Percentiles rank a stretch among this genome's conserved stretches.
phyloP scores from a whole-genome alignment of 2,113 vertebrate species.

The Xyliphius kryptos region DNA sequence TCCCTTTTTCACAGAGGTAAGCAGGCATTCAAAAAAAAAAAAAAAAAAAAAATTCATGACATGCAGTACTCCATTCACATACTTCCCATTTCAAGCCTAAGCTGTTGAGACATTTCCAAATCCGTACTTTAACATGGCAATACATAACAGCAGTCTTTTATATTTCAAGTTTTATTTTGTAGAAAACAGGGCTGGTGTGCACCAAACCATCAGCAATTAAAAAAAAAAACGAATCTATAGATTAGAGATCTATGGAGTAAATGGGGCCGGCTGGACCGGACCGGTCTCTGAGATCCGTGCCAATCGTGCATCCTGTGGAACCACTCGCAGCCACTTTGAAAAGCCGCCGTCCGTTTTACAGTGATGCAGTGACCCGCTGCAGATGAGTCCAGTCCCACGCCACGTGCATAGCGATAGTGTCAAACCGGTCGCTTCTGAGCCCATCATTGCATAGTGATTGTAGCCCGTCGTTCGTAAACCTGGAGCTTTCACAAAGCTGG shows the following conservation, averaged over 20 bases:
- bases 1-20: conserved; percentile 46
- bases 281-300: no score
- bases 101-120: no score
- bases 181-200: no score
- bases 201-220: no score
- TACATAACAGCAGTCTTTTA: background rate
- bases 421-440: conserved; percentile 46
- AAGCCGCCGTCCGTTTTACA: background rate
- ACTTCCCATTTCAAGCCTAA: background rate
- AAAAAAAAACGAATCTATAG: background rate
- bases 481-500: background rate
- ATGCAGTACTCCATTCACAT: background rate
- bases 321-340: background rate
- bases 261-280: no score
- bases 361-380: conserved; percentile 49
- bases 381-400: conserved; percentile 50
- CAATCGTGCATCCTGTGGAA: background rate
- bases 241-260: background rate
- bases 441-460: conserved; percentile 66
- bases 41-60: conserved; percentile 52
- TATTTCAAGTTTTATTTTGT: no score
- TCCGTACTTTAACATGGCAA: background rate
- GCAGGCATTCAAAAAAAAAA: conserved; percentile 62
- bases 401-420: conserved; percentile 65
- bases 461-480: background rate